Evolutionary conservation across 35 echinoderm and acorn worm genomes (phyloP), one percentile per base, ranked within the genome.

Genomic region (Apostichopus californicus): DNA sequence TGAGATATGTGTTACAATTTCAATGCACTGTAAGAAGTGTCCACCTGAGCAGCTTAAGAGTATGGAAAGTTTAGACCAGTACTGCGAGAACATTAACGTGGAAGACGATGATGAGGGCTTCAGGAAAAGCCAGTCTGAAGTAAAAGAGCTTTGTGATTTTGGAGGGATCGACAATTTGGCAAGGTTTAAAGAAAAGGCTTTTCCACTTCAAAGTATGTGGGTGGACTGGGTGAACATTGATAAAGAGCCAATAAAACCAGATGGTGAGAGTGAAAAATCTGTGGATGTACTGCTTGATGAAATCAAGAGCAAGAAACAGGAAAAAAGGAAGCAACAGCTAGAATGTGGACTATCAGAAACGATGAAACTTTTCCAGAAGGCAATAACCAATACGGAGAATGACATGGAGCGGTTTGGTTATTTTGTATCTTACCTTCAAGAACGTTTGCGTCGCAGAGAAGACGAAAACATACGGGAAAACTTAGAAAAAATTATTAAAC

Each of bases 151-250:
- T 57, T 84, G 13, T 5, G 6, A 52, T 2, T 21, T 84, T 23
- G 5, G 17, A 13, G 18, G 57, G 4, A 46, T 57, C 17, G 22
- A 9, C 4, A 55, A 84, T 23, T 84, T 84, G 14, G 21, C 55
- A 6, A 9, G 57, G 5, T 84, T 84, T 58, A 84, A 84, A 17
- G 11, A 17, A 84, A 55, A 18, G 8, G 5, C 81, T 18, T 84
- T 84, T 84, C 81, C 81, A 57, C 81, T 84, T 56, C 81, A 84
- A 17, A 55, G 17, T 57, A 10, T 84, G 18, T 84, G 81, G 81
- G 8, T 57, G 55, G 81, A 84, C 7, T 84, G 81, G 81, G 81
- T 84, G 6, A 58, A 14, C 54, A 58, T 54, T 57, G 81, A 84
- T 55, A 84, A 84, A 23, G 54, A 84, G 57, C 26, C 15, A 57